Base-by-base conservation (phyloP, 1,140 invertebrate genomes). In the Cylas formicarius region DNA sequence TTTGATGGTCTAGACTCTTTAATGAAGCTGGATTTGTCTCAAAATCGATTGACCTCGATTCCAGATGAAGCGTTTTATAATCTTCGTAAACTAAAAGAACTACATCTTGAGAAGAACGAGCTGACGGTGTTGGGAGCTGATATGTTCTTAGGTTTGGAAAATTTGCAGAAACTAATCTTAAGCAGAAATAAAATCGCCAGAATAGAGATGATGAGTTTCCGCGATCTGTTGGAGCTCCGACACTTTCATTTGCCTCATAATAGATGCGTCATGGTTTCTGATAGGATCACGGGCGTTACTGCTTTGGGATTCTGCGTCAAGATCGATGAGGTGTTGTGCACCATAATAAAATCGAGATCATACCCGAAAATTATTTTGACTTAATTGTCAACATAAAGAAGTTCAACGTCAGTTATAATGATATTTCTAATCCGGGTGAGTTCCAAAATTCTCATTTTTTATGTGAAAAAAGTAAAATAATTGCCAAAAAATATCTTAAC, bases 381-480 rank as follows among this genome's bases (percentile, higher is more conserved):
- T n/a, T n/a, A n/a, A n/a, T n/a, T n/a, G 23, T 36, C 5, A 19
- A 19, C 20, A 28, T 40, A 8, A 40, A 18, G 26, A 21, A 28
- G 13, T 5, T 53, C 2, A 35, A 50, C 41, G 18, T 53, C 5
- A 45, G 42, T 36, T 37, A 42, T 21, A 53, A 53, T 23, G 13
- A 38, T 4, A 41, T 53, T n/a, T n/a, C 27, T 10, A 9, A 14
- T 48, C 22, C 6, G 1, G 31, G 44, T 50, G 42, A 43, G 36
- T 50, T 8, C 29, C n/a, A n/a, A n/a, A n/a, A n/a, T n/a, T n/a
- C n/a, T n/a, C n/a, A n/a, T n/a, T n/a, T n/a, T n/a, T n/a, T n/a
- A n/a, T n/a, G n/a, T n/a, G n/a, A n/a, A n/a, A n/a, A n/a, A n/a
- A n/a, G n/a, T n/a, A n/a, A n/a, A n/a, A n/a, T n/a, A n/a, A n/a